Base-by-base conservation (phyloP, 2,888 invertebrate species). In the Ophonus ardosiacus region DNA sequence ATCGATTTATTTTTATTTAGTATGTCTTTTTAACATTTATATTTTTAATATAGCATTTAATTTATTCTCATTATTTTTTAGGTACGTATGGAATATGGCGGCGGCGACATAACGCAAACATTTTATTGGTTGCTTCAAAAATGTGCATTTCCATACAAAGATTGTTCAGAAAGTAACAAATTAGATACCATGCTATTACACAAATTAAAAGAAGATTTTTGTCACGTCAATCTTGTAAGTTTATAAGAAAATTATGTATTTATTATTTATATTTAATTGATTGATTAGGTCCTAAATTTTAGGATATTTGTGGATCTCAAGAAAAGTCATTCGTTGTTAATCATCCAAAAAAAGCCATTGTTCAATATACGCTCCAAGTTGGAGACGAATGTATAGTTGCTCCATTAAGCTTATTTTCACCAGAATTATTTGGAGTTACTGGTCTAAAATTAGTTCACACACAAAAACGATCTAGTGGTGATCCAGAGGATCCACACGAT, bases 341-440 rank as follows among this genome's bases (percentile, higher is more conserved):
- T 87, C 96, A 96, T 88, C 95, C 95, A 0, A 94, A 94, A 7
- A 93, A 94, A 88, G 92, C 94, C 0, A 91, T 94, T 0, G 93
- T 94, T 87, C 95, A 95, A 88, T 97, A 95, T 88, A 97, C 96
- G 0, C 92, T 97, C 51, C 95, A 95, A 91, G 95, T 97, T 5
- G 98, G 98, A 0, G 98, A 98, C 91, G 98, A 98, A 91, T 96
- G 97, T 88, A 95, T 98, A 38, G 95, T 98, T 86, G 98, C 98
- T 3, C 98, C 98, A 0, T 91, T 98, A 31, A 95, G 97, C 87
- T 92, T 98, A 86, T 98, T 98, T 90, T 95, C 96, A 90, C 97
- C 97, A 0, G 98, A 98, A 90, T 92, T 98, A 84, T 93, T 98
- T 21, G 96, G 96, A 88, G 95, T 98, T 15, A 98, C 98, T 0